Evolutionary conservation across 2,797 vertebrate species (phyloP).

Genomic region (Esox masquinongy): DNA sequence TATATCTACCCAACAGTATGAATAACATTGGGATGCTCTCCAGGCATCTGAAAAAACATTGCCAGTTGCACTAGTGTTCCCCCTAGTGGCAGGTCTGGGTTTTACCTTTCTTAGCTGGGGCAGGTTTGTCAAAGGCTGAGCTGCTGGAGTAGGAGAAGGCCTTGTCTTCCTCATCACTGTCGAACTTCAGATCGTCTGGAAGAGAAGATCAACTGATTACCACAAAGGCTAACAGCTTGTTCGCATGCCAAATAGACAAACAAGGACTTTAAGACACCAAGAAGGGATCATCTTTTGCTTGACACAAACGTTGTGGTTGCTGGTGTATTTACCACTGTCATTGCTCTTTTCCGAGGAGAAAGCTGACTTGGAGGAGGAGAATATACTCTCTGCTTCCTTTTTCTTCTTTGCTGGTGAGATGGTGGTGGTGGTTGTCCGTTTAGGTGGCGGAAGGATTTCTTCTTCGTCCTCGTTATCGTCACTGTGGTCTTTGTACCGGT

Average conservation of each 20-base stretch:
- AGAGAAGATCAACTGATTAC: conserved; percentile 25
- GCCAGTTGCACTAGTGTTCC: not conserved
- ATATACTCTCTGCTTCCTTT: conserved; percentile 78
- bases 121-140: conserved; percentile 84
- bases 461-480: conserved; percentile 81
- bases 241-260: not conserved
- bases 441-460: conserved; percentile 78
- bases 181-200: conserved; percentile 86
- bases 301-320: not conserved
- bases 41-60: no score
- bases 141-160: conserved; percentile 83
- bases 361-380: conserved; percentile 63
- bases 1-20: no score
- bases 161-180: conserved; percentile 87
- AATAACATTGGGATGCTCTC: no score
- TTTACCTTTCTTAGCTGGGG: conserved; percentile 89
- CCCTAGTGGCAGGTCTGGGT: conserved; percentile 33
- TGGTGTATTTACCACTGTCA: conserved; percentile 82
- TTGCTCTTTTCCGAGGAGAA: conserved; percentile 87
- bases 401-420: conserved; percentile 78
- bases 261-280: not conserved
- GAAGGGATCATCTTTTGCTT: not conserved
- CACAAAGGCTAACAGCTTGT: not conserved
- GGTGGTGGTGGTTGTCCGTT: conserved; percentile 64
- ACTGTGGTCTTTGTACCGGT: conserved; percentile 69